Conservation (phyloP, 2,888 invertebrate genomes). For the Noctuana brunneofusca region DNA sequence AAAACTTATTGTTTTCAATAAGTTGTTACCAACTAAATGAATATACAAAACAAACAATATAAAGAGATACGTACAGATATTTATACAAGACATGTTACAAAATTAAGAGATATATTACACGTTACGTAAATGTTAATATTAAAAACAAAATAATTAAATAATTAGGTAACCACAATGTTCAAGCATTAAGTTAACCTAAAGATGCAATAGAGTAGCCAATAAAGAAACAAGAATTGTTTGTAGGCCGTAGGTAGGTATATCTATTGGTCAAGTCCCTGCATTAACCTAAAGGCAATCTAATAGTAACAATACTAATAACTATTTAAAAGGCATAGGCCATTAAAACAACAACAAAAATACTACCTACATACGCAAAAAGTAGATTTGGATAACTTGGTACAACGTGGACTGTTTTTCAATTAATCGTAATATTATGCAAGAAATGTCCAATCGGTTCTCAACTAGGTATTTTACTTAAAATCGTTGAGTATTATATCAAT, state of each 20-base stretch:
- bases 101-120: background rate
- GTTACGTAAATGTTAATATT: too few relatives aligned
- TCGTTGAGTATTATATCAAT: too few relatives aligned
- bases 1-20: constrained; percentile 15
- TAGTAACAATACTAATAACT: too few relatives aligned
- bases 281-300: too few relatives aligned
- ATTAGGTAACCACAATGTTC: too few relatives aligned
- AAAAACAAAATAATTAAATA: too few relatives aligned
- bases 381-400: background rate
- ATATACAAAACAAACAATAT: background rate
- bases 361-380: background rate
- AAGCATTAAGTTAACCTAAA: too few relatives aligned
- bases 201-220: background rate
- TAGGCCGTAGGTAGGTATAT: background rate
- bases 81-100: constrained; percentile 2
- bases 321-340: too few relatives aligned
- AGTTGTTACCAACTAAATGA: constrained; percentile 4
- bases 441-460: too few relatives aligned
- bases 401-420: background rate
- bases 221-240: background rate
- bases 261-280: too few relatives aligned
- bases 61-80: constrained; percentile 16
- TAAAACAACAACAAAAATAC: background rate
- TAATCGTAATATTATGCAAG: background rate
- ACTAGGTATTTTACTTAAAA: too few relatives aligned